Base-by-base conservation (phyloP, 30 jellyfish, hydroid and myxozoan genomes). In the Chrysaora quinquecirrha region DNA sequence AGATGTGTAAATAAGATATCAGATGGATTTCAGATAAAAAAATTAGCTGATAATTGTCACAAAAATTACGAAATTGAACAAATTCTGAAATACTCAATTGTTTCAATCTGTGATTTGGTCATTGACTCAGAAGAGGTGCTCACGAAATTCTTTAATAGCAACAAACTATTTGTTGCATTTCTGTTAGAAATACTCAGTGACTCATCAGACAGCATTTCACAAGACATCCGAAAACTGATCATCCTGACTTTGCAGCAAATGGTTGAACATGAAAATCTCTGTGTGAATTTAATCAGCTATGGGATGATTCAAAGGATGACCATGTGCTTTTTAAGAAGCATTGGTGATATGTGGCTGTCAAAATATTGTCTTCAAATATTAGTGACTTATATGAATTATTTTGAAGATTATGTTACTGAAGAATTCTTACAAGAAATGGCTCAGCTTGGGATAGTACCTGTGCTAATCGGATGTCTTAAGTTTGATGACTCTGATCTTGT, bases 381-480 rank as follows among this genome's bases (percentile, higher is more conserved):
- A 7, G 97, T 90, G n/a, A 91, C 64, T 82, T 88, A 90, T 35
- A 64, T 82, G 23, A 90, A 84, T 52, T 48, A 64, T 28, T 79
- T 79, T 79, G 90, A 79, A 64, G 90, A 90, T 60, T 73, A 75
- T 77, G 84, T 89, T 6, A 73, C 82, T 0, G 94, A 82, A 54
- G 97, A 90, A 34, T 75, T 90, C 60, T 69, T 88, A 47, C 97
- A 90, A 66, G 97, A 90, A 71, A 90, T 90, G 97, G 96, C 97
- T 22, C 88, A 83, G 32, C 77, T 82, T 24, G 96, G 93, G 1
- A 71, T 80, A 21, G 34, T 91, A 3, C 95, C 96, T 1, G 89
- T 71, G 23, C 56, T 91, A 1, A 86, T 91, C 47, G 98, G 98
- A 31, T 91, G 90, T 34, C 65, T 91, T 38, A 95, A 90, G 22